Percentiles rank a stretch among this genome's conserved stretches.
Conservation (phyloP, 2,888 invertebrate species). For the Pandemis heparana region DNA sequence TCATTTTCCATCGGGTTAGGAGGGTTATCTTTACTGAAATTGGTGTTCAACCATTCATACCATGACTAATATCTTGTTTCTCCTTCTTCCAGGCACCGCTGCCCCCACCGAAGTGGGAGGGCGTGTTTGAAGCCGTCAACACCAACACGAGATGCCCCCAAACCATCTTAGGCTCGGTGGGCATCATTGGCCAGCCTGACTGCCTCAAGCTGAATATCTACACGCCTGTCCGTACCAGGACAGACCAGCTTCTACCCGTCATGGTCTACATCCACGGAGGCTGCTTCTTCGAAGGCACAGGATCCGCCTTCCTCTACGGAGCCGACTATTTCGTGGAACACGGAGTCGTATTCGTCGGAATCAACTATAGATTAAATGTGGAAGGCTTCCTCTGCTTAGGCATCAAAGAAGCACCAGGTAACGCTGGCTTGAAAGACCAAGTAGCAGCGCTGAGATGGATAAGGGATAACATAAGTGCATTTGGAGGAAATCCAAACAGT, state of each 20-base stretch:
- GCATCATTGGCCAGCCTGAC: constrained; percentile 65
- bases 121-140: constrained; percentile 71
- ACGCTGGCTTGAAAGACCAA: constrained; percentile 86
- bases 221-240: constrained; percentile 58
- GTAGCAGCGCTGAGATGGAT: constrained; percentile 77
- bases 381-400: constrained; percentile 88
- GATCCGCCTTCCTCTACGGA: constrained; percentile 85
- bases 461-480: constrained; percentile 69
- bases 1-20: not conserved
- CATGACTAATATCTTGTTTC: constrained; percentile 38
- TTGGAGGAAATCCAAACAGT: constrained; percentile 75
- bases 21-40: not conserved
- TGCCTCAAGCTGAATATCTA: constrained; percentile 76
- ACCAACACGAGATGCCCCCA: constrained; percentile 77
- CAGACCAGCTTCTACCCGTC: constrained; percentile 75
- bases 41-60: not conserved
- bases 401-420: constrained; percentile 87
- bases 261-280: constrained; percentile 89
- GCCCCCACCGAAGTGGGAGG: constrained; percentile 73
- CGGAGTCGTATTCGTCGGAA: constrained; percentile 85
- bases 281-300: constrained; percentile 86
- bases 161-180: constrained; percentile 58
- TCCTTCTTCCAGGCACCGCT: constrained; percentile 72
- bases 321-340: constrained; percentile 86
- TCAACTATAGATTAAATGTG: constrained; percentile 86